These are phyloP conservation scores for Corydoras maculifer DNA, from an alignment of 2,113 vertebrate species.

Conservation along the genomic window DNA sequence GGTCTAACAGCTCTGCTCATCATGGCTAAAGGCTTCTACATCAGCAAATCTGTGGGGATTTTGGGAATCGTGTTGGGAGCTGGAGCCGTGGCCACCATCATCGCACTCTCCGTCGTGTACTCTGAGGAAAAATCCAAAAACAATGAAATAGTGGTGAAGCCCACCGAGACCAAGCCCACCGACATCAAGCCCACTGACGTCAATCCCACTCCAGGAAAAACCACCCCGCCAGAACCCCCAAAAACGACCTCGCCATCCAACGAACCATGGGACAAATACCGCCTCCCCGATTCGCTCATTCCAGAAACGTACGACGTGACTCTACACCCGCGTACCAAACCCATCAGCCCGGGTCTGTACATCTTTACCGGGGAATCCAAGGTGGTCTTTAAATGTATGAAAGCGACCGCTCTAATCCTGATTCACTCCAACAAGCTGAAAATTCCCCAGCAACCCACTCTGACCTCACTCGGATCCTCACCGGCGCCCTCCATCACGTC, in stretches of 20 bases:
- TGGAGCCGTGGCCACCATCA: conserved; percentile 75
- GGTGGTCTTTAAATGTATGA: conserved; percentile 66
- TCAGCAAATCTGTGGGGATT: conserved; percentile 73
- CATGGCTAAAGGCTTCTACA: conserved; percentile 87
- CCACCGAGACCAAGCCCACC: conserved; percentile 2
- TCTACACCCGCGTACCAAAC: conserved; percentile 14
- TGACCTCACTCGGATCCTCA: not conserved
- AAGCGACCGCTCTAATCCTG: conserved; percentile 72
- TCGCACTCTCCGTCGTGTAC: conserved; percentile 81
- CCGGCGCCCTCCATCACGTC: conserved; percentile 12
- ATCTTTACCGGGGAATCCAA: conserved; percentile 74
- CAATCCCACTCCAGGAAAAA: conserved; percentile 32
- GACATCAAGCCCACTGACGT: not conserved
- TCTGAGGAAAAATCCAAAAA: conserved; percentile 75
- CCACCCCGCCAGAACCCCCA: not conserved
- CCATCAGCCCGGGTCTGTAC: not conserved
- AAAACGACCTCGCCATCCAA: conserved; percentile 46
- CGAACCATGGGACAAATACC: conserved; percentile 58
- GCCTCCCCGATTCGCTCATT: conserved; percentile 27
- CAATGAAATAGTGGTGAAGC: conserved; percentile 13
- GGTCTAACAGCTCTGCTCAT: not conserved
- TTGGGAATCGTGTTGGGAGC: conserved; percentile 58
- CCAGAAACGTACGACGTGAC: conserved; percentile 21
- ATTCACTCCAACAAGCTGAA: conserved; percentile 87
- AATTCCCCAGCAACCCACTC: conserved; percentile 48